Conservation (phyloP, 1,140 invertebrate species). For the Drosophila sp. region DNA sequence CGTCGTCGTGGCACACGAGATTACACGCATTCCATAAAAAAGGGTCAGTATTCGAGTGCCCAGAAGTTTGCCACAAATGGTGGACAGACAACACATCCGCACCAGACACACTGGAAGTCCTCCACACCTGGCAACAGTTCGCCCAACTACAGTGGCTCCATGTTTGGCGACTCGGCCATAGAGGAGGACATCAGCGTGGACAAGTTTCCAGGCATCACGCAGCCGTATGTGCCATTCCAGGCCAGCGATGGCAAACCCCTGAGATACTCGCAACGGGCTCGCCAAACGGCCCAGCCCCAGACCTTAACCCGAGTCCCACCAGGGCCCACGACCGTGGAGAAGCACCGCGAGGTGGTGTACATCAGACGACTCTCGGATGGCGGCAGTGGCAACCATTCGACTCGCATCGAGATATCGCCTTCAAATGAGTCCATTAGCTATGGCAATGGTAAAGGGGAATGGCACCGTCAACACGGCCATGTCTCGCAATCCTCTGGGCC, state of each 20-base stretch:
- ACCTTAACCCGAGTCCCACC: constrained; percentile 42
- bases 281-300: constrained; percentile 68
- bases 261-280: constrained; percentile 69
- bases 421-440: constrained; percentile 82
- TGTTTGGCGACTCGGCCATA: constrained; percentile 84
- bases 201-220: constrained; percentile 78
- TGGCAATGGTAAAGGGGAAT: constrained; percentile 58
- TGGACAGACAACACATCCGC: constrained; percentile 45
- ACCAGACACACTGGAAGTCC: constrained; percentile 76
- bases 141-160: constrained; percentile 84
- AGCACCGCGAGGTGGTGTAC: constrained; percentile 81
- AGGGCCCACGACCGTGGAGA: constrained; percentile 53
- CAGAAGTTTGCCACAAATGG: constrained; percentile 67
- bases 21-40: constrained; percentile 87
- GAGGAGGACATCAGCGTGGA: constrained; percentile 84
- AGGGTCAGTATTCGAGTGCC: constrained; percentile 70
- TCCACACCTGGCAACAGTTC: constrained; percentile 84
- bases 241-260: constrained; percentile 67
- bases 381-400: constrained; percentile 69
- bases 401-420: constrained; percentile 80
- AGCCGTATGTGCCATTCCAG: constrained; percentile 79
- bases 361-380: constrained; percentile 77
- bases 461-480: constrained; percentile 36
- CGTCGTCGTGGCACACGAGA: constrained; percentile 87
- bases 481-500: constrained; percentile 75